phyloP scores from a whole-genome alignment of 1,140 invertebrate genomes.

The Octopus bimaculoides region DNA sequence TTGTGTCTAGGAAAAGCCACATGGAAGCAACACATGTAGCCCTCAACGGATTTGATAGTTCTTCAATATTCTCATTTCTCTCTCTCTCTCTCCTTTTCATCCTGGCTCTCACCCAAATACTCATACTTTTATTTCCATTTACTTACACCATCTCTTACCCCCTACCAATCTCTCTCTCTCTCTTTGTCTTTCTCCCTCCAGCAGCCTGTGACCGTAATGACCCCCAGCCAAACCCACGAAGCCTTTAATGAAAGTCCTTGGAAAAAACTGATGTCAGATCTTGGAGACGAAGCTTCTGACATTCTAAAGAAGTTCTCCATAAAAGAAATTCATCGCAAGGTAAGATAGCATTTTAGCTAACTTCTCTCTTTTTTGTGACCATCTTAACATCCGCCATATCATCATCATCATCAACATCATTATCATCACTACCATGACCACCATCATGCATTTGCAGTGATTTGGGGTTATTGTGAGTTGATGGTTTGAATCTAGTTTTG shows the following conservation, averaged over 20 bases:
- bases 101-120: no score
- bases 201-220: not conserved
- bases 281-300: constrained; percentile 19
- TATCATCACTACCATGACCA: no score
- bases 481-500: no score
- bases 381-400: not conserved
- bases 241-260: constrained; percentile 27
- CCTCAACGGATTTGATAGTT: not conserved
- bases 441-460: no score
- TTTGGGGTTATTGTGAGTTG: no score
- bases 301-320: constrained; percentile 31
- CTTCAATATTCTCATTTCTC: not conserved
- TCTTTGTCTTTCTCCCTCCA: not conserved
- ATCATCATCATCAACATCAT: not conserved
- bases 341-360: constrained; percentile 6
- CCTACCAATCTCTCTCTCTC: not conserved
- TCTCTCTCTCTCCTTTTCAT: not conserved
- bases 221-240: constrained; percentile 16
- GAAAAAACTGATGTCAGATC: constrained; percentile 25
- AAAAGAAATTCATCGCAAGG: constrained; percentile 27
- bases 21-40: no score
- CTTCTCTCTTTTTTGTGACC: no score
- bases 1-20: no score
- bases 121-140: not conserved
- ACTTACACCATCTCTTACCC: not conserved